Percentiles rank a stretch among this genome's conserved stretches.
Conservation (phyloP, 2,888 invertebrate genomes). For the Carabus problematicus region DNA sequence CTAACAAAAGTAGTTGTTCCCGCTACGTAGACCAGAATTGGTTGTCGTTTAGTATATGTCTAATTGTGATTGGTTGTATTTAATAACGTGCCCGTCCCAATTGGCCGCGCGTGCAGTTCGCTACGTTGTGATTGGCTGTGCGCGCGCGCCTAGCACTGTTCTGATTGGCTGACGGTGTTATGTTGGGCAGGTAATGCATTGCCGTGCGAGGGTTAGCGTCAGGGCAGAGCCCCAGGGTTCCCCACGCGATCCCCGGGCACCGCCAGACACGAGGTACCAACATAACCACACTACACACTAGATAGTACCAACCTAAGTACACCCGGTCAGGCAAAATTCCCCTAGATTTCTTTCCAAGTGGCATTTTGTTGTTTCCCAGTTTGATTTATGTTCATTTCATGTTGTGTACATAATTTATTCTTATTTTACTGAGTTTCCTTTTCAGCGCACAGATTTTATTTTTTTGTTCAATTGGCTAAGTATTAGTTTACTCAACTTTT, state of each 20-base stretch:
- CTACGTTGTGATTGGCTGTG: constrained; percentile 2
- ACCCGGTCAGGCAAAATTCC: constrained; percentile 9
- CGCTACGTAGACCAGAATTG: background rate
- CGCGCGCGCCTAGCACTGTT: constrained; percentile 2
- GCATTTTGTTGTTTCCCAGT: no score
- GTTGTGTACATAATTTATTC: background rate
- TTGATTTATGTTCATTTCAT: background rate
- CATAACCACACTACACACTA: constrained; percentile 11
- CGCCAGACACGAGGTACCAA: constrained; percentile 41
- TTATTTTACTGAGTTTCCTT: background rate
- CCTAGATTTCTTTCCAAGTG: no score
- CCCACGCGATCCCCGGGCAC: constrained; percentile 37
- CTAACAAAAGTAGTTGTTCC: background rate
- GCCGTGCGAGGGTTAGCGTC: constrained; percentile 26
- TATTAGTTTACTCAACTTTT: background rate
- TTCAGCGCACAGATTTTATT: background rate
- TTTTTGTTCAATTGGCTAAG: background rate
- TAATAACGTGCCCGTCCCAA: background rate
- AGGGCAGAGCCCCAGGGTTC: constrained; percentile 29
- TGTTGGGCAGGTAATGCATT: constrained; percentile 41
- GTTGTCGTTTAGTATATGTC: background rate
- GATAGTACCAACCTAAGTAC: constrained; percentile 5
- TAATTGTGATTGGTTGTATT: background rate
- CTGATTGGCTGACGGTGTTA: constrained; percentile 29
- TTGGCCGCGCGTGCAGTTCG: background rate